Evolutionary conservation across 2,797 vertebrate species (phyloP), one percentile per base, ranked within the genome.

Genomic region (Hemibagrus guttatus): DNA sequence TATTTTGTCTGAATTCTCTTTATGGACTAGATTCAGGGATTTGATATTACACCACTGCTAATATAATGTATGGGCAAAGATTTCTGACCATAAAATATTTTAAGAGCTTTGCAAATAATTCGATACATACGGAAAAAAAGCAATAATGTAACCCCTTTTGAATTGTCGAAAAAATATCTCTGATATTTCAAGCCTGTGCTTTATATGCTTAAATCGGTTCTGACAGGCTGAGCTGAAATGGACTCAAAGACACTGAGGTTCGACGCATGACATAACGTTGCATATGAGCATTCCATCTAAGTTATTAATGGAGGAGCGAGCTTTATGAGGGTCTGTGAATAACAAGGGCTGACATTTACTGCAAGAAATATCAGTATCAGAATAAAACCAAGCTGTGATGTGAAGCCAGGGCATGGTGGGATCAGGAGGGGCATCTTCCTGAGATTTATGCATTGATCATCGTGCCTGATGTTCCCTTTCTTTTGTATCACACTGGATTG

Each of bases 401-500:
- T 80, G 75, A 80, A 80, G 23, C 49, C 64, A 59, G 5, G 26
- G 6, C 35, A 26, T 16, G 35, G 39, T 68, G 75, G 14, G 63
- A 68, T 79, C 59, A 42, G 28, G 7, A 76, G n/a, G 46, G 19
- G 58, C 17, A 19, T 54, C 46, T 90, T 89, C 81, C 31, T 81
- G 72, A 87, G 75, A 86, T 89, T 82, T 23, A 78, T 35, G 49
- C 7, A 31, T 31, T 17, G n/a, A 56, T 31, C 74, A 31, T 31
- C 14, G 69, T 19, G 63, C 59, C 52, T 26, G 49, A 72, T 79
- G n/a, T 85, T 85, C 23, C 78, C 31, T 56, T 83, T 79, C 58
- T 54, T 68, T 58, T 80, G n/a, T 87, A 76, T 59, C 23, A 1
- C 21, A n/a, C 23, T 61, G 68, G 86, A 88, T 84, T 87, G 87